Percentiles rank a stretch among this genome's conserved stretches.
Evolutionary conservation across 2,113 vertebrate species (phyloP).

Genomic region (Xerus inauris): DNA sequence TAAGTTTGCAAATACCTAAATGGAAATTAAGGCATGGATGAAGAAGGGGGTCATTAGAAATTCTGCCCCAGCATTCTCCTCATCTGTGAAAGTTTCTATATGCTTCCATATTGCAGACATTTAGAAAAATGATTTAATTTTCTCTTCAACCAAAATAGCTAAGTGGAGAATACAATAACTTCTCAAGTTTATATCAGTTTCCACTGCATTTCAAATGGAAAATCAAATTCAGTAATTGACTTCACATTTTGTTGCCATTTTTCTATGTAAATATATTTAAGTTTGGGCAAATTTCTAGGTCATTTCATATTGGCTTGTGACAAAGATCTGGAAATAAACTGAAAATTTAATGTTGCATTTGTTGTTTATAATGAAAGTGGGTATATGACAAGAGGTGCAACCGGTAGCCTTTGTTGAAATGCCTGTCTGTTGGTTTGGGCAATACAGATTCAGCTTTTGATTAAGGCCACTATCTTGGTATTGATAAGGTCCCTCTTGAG

Average conservation of each 20-base stretch:
- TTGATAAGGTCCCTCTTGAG: neutral
- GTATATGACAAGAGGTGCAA: neutral
- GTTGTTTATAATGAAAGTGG: neutral
- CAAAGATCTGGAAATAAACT: neutral
- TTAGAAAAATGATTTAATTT: neutral
- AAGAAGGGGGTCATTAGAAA: neutral
- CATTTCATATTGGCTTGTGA: neutral
- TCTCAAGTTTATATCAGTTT: neutral
- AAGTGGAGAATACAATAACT: neutral
- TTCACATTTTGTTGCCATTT: neutral
- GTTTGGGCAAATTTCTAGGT: neutral
- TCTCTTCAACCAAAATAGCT: neutral
- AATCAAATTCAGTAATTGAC: neutral
- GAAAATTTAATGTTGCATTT: neutral
- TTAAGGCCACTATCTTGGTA: neutral
- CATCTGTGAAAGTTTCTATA: neutral
- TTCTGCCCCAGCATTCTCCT: neutral
- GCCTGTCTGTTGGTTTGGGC: neutral
- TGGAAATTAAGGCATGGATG: neutral
- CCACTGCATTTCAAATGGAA: neutral
- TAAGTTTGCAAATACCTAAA: neutral
- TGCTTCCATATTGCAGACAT: neutral
- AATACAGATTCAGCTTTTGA: neutral
- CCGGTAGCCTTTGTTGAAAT: neutral
- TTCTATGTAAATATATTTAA: neutral